Evolutionary conservation across 2,888 invertebrate species (phyloP), one percentile per base, ranked within the genome.

Genomic region (Criorhina ranunculi): DNA sequence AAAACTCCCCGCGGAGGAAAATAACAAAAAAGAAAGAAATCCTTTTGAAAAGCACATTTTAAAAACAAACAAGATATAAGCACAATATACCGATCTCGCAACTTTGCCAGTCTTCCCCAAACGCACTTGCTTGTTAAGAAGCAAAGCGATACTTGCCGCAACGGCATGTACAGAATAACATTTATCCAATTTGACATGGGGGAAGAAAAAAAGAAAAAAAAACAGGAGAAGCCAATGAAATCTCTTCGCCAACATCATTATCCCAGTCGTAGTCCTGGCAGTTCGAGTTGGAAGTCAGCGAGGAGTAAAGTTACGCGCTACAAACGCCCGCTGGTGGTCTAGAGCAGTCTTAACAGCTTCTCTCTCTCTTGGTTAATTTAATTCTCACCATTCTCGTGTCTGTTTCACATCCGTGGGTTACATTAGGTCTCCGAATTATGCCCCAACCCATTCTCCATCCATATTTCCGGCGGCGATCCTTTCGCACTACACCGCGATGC

Each of bases 11-110:
- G 40, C 17, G 42, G 44, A 29, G 31, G 64, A 64, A 60, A 35
- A 19, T 70, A 70, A 51, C 51, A 4, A 37, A 19, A 35, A 46
- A 62, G 62, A 55, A 53, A 29, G 15, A 77, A 82, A 72, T 72
- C 78, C 53, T 66, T 77, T 82, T 66, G 44, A 70, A 77, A 72
- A 72, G 64, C 64, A 72, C 66, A 72, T 82, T 72, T 67, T 55
- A 62, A 72, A 75, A 29, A 15, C 35, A 66, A 67, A 67, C 67
- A 67, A 55, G 67, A 42, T 55, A 51, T 29, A 37, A 44, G 51
- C 53, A 73, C 19, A 53, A 51, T 72, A 60, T 19, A 51, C 60
- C 42, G 73, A 53, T 64, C 53, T 42, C 9, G 11, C 42, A 33
- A 8, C 42, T 33, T 31, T 31, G 40, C 33, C 42, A 8, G 11